phyloP scores from a whole-genome alignment of 2,113 vertebrate genomes.

The Turnix velox region DNA sequence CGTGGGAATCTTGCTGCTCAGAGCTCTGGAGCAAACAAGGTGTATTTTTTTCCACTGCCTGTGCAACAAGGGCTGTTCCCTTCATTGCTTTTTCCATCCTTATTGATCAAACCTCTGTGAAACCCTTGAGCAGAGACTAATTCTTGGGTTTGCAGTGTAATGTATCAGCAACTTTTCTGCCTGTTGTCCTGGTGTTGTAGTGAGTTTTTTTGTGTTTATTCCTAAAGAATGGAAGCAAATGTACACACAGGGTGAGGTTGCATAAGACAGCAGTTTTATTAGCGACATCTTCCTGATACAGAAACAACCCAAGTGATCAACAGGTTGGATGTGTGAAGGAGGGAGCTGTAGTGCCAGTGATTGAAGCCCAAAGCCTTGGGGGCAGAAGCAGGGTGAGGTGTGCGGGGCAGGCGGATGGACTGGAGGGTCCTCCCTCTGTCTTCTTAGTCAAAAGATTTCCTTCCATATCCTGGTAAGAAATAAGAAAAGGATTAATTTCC shows the following conservation, averaged over 20 bases:
- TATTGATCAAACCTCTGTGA: not conserved
- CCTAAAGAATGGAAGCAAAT: not conserved
- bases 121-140: not conserved
- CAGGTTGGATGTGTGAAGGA: not conserved
- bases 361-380: not conserved
- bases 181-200: not conserved
- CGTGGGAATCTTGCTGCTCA: not conserved
- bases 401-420: not conserved
- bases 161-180: not conserved
- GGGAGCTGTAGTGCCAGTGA: not conserved
- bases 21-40: not conserved
- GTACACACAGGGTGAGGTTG: not conserved
- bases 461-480: conserved; percentile 19
- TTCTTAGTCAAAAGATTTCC: conserved; percentile 50
- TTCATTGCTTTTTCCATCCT: conserved; percentile 3
- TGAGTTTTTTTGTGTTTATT: not conserved
- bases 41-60: conserved; percentile 21
- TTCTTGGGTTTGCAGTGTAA: fast-evolving
- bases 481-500: not conserved
- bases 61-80: not conserved
- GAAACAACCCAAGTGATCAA: not conserved
- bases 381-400: not conserved
- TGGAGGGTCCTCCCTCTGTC: not conserved
- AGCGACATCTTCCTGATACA: not conserved
- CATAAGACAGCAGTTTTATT: conserved; percentile 62